Base-by-base conservation (phyloP, 2,113 vertebrate species). In the Lepisosteus oculatus region DNA sequence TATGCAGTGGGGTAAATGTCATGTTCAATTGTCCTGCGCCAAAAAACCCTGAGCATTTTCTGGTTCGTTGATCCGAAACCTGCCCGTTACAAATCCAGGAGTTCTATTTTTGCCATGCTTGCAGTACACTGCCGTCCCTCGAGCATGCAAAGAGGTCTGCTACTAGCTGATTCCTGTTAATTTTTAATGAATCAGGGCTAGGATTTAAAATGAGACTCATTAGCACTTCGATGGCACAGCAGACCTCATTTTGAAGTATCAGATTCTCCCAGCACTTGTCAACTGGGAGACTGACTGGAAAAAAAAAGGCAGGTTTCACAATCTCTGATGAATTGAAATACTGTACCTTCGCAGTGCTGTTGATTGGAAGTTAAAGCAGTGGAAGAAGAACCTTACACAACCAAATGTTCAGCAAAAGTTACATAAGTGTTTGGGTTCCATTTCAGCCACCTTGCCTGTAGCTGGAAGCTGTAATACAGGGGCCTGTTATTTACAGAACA, bases 51-150 rank as follows among this genome's bases (percentile, higher is more conserved):
- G 64, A 43, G 3, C 6, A 65, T 65, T 44, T 65, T 65, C 64
- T 65, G 64, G 64, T 42, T 65, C 64, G 43, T 42, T 65, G 64
- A 43, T 65, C 64, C 44, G 41, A 8, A 65, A 43, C 64, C 11
- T 59, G 56, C 3, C 56, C 3, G 56, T 59, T 6, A 4, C n/a
- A 59, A 65, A 12, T 44, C 42, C 43, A 12, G 11, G 9, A 7
- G 43, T 65, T 44, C 64, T 44, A 5, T 65, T 65, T 65, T 43
- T 13, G 9, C 12, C 64, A 44, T 3, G n/a, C 43, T 43, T 43
- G 14, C 64, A 65, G 4, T 13, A 11, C 11, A 41, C 13, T 65
- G 2, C 41, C 62, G 15, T 64, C 9, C 64, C 64, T 44, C 12
- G 64, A 12, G 64, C 12, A 41, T 29, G 29, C 5, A 9, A 65